These are phyloP conservation scores for Drosophila macrothrix DNA, from an alignment of 2,888 invertebrate genomes.

Conservation along the genomic window DNA sequence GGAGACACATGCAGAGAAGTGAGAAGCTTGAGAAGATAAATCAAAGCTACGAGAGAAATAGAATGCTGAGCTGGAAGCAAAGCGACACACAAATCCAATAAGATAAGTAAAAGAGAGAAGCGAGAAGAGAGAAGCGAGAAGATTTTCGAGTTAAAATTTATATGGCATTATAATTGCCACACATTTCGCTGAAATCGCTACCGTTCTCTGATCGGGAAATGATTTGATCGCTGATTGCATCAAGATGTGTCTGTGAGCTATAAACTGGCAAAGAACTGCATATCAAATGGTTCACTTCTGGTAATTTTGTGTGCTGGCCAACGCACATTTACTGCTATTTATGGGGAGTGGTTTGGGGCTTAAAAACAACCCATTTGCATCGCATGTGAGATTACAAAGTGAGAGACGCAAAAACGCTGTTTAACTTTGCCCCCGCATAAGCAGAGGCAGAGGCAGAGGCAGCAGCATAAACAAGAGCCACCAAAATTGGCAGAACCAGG, in stretches of 20 bases:
- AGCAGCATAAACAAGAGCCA: slow-evolving; percentile 59
- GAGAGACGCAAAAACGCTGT: slow-evolving; percentile 29
- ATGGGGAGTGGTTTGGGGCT: neutral
- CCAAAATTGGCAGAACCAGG: slow-evolving; percentile 60
- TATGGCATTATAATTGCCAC: no score
- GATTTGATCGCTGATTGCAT: neutral
- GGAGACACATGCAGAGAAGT: no score
- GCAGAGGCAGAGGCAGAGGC: neutral
- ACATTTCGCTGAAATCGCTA: no score
- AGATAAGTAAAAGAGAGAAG: neutral
- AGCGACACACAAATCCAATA: neutral
- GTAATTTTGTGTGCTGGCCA: neutral
- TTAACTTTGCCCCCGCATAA: slow-evolving; percentile 34
- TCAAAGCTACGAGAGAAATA: no score
- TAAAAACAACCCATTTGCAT: slow-evolving; percentile 32
- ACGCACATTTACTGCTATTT: slow-evolving; percentile 1
- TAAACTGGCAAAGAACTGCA: neutral
- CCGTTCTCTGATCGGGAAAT: neutral
- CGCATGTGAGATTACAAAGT: slow-evolving; percentile 3
- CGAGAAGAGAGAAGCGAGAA: neutral
- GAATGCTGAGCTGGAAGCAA: neutral
- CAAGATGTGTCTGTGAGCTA: neutral
- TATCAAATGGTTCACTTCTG: neutral
- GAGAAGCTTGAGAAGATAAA: neutral
- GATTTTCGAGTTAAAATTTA: no score